These are phyloP conservation scores for Mormyrops attenuatus DNA, from an alignment of 2,797 vertebrate genomes.

Conservation along the genomic window DNA sequence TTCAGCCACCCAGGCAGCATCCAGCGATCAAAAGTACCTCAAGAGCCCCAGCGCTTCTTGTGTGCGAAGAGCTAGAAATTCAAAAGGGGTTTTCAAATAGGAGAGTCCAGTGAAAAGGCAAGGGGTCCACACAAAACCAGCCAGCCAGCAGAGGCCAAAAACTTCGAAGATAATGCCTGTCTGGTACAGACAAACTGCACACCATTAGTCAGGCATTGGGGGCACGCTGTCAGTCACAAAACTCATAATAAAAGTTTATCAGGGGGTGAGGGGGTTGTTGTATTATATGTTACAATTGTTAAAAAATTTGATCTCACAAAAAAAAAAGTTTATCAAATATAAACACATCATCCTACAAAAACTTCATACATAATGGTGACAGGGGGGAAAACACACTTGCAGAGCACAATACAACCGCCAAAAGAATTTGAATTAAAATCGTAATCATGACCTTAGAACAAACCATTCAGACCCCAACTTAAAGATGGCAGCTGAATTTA, in stretches of 20 bases:
- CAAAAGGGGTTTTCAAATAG: neutral
- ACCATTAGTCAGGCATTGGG: neutral
- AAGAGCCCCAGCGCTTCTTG: neutral
- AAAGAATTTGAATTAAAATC: neutral
- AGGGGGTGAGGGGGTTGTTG: no score
- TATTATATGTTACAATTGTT: no score
- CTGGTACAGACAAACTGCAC: neutral
- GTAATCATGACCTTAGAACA: neutral
- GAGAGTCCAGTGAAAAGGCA: neutral
- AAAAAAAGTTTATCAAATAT: neutral
- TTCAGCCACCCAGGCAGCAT: slow-evolving; percentile 10
- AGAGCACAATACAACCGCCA: neutral
- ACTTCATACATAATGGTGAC: neutral
- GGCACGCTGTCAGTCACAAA: neutral
- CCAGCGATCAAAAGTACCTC: neutral
- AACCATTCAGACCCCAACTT: neutral
- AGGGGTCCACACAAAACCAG: neutral
- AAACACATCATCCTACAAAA: neutral
- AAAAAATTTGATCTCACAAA: no score
- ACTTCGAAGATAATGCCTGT: neutral
- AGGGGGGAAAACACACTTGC: neutral
- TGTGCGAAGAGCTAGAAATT: neutral
- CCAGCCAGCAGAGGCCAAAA: neutral
- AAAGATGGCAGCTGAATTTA: neutral
- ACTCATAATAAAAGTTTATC: neutral